Evolutionary conservation across 2,888 invertebrate genomes (phyloP).

Genomic region (Caenorhabditis virilis): DNA sequence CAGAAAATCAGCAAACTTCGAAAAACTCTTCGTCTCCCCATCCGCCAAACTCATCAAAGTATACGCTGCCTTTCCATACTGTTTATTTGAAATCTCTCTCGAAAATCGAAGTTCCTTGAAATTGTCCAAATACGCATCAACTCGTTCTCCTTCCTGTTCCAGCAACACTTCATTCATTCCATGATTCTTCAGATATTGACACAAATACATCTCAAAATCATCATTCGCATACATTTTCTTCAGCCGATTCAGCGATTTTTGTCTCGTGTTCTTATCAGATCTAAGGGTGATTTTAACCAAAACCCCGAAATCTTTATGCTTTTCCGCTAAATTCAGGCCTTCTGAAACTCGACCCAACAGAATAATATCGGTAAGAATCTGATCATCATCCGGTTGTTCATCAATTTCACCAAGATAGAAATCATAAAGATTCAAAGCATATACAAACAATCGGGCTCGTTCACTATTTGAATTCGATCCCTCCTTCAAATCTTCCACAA

Average conservation of each 20-base stretch:
- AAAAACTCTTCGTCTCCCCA: constrained; percentile 24
- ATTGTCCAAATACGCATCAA: constrained; percentile 31
- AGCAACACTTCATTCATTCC: constrained; percentile 24
- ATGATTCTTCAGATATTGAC: constrained; percentile 25
- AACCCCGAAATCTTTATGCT: constrained; percentile 24
- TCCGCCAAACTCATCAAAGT: constrained; percentile 37
- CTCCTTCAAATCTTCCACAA: constrained; percentile 13
- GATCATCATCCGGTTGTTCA: constrained; percentile 11
- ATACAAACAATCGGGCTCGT: constrained; percentile 6
- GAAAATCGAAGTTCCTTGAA: constrained; percentile 35
- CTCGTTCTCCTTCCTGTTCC: constrained; percentile 22
- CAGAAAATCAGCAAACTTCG: constrained; percentile 17
- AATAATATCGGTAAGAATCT: constrained; percentile 16
- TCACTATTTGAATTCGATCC: constrained; percentile 22
- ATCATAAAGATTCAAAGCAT: constrained; percentile 21
- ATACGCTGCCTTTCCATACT: constrained; percentile 30
- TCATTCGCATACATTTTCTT: constrained; percentile 21
- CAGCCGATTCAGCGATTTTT: constrained; percentile 19
- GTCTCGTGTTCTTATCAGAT: constrained; percentile 6
- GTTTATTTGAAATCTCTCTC: constrained; percentile 28
- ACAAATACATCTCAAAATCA: constrained; percentile 41
- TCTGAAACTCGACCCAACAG: constrained; percentile 9
- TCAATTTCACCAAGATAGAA: constrained; percentile 26
- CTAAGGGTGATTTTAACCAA: constrained; percentile 17
- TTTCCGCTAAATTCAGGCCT: constrained; percentile 25